These are phyloP conservation scores for Sipha flava DNA, from an alignment of 1,140 invertebrate species.

Conservation along the genomic window DNA sequence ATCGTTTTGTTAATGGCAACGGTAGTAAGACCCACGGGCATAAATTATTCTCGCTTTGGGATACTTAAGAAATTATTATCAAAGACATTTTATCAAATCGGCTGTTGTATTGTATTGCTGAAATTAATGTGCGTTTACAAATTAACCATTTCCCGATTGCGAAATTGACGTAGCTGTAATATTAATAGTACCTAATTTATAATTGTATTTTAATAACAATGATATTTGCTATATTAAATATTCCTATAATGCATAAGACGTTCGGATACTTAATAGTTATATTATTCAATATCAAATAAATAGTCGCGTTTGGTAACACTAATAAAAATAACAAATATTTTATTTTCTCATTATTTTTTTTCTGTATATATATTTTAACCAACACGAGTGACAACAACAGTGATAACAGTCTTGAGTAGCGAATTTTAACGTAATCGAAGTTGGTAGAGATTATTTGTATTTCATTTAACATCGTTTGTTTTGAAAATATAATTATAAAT, in stretches of 20 bases:
- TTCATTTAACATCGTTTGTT: too few species aligned
- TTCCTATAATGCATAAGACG: not conserved
- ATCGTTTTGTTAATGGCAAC: slow-evolving; percentile 1
- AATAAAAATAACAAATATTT: too few species aligned
- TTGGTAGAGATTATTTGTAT: too few species aligned
- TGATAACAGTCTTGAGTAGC: too few species aligned
- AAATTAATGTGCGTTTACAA: not conserved
- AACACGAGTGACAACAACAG: too few species aligned
- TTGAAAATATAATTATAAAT: too few species aligned
- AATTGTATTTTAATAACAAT: not conserved
- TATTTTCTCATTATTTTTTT: too few species aligned
- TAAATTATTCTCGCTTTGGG: not conserved
- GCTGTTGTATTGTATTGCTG: not conserved
- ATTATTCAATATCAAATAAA: too few species aligned
- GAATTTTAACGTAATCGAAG: too few species aligned
- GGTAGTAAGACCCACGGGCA: not conserved
- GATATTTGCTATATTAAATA: not conserved
- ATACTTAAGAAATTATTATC: not conserved
- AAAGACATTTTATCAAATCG: slow-evolving; percentile 7
- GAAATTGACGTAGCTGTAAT: not conserved
- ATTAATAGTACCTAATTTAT: not conserved
- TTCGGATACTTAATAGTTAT: not conserved
- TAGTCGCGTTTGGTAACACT: too few species aligned
- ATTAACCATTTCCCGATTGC: not conserved
- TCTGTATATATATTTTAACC: too few species aligned